A percentile compares a stretch with the other conserved stretches of the same genome.
phyloP scores from a whole-genome alignment of 2,113 vertebrate genomes.

The Boulengeromyrus knoepffleri region DNA sequence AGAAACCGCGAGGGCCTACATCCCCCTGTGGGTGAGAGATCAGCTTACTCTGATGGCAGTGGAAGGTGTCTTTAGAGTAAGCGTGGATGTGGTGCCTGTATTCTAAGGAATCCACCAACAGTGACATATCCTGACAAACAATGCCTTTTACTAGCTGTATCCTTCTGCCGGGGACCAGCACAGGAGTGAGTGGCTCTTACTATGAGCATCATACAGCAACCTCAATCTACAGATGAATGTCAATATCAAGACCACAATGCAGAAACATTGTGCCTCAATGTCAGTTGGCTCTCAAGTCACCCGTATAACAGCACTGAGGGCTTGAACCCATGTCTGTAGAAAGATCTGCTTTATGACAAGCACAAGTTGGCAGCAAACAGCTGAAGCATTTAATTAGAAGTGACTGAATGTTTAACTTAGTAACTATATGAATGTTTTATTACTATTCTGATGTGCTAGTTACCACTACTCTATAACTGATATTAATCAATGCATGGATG shows the following conservation, averaged over 20 bases:
- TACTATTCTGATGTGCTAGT: not conserved
- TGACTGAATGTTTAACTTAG: not conserved
- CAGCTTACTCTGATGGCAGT: not conserved
- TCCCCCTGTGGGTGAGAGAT: conserved; percentile 55
- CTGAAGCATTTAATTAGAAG: not conserved
- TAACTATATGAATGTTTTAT: not conserved
- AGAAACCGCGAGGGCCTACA: conserved; percentile 56
- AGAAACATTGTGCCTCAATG: not conserved
- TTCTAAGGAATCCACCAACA: not conserved
- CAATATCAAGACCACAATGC: not conserved
- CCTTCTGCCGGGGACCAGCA: not conserved
- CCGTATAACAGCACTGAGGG: not conserved
- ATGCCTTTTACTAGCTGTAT: not conserved
- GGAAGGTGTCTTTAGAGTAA: not conserved
- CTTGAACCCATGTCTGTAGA: not conserved
- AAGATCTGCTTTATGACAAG: not conserved
- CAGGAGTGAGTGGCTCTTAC: not conserved
- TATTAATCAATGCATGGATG: not conserved
- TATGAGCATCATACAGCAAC: not conserved
- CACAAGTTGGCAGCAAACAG: not conserved
- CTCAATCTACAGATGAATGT: not conserved
- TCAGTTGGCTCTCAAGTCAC: not conserved
- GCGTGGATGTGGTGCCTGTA: not conserved
- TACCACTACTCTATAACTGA: not conserved
- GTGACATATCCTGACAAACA: not conserved